Conservation (phyloP, 2,888 invertebrate species). For the Phortica okadai region DNA sequence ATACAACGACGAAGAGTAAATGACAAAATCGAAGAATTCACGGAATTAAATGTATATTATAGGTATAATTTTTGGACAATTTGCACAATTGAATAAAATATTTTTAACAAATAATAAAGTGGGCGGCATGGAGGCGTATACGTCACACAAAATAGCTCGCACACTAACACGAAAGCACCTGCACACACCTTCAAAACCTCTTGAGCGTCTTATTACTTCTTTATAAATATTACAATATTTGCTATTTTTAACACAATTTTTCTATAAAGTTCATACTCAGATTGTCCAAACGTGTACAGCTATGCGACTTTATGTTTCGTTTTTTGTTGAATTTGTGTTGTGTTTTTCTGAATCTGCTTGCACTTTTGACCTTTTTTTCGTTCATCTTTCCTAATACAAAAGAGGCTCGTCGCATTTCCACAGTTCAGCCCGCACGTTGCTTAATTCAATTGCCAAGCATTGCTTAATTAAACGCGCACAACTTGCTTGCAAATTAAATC, state of each 20-base stretch:
- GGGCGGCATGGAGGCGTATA: background rate
- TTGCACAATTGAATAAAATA: background rate
- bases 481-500: background rate
- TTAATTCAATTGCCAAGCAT: background rate
- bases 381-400: background rate
- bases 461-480: background rate
- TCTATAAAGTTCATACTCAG: background rate
- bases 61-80: background rate
- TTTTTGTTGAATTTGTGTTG: background rate
- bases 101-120: background rate
- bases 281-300: background rate
- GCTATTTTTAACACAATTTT: slow-evolving; percentile 8
- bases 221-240: too few relatives aligned
- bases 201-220: background rate
- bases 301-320: background rate
- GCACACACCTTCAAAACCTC: background rate
- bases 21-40: background rate
- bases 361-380: slow-evolving; percentile 23
- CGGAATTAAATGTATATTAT: background rate
- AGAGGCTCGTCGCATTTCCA: background rate
- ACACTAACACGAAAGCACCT: background rate
- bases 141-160: background rate
- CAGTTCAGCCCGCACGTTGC: background rate
- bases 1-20: background rate
- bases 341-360: background rate